phyloP scores from a whole-genome alignment of 2,797 vertebrate species.

The Pampus argenteus region DNA sequence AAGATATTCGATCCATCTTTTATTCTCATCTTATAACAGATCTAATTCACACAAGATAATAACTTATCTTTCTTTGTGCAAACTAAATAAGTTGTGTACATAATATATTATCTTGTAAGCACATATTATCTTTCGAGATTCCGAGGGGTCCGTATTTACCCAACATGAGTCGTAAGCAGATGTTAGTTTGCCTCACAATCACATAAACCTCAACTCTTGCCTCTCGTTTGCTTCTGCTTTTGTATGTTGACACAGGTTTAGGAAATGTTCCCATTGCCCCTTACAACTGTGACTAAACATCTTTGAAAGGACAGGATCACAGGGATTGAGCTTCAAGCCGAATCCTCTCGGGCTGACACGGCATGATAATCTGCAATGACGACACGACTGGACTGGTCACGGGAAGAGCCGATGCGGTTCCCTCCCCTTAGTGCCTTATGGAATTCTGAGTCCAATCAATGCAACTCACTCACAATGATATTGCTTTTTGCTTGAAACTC shows the following conservation, averaged over 20 bases:
- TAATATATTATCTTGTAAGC: no score
- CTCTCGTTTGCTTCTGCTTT: slow-evolving; percentile 37
- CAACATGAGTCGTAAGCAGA: background rate
- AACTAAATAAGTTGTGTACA: no score
- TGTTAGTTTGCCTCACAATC: background rate
- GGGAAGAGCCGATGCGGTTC: slow-evolving; percentile 88
- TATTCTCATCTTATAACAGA: background rate
- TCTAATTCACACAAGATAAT: background rate
- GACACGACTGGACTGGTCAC: slow-evolving; percentile 95
- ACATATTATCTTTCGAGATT: no score
- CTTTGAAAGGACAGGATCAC: slow-evolving; percentile 71
- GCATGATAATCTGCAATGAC: slow-evolving; percentile 91
- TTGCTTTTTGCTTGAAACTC: slow-evolving; percentile 93
- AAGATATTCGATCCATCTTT: background rate
- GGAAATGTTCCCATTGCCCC: slow-evolving; percentile 69
- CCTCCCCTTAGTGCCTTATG: slow-evolving; percentile 99
- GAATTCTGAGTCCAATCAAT: slow-evolving; percentile 97
- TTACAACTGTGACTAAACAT: slow-evolving; percentile 81
- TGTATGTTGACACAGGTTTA: slow-evolving; percentile 71
- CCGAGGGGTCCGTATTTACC: background rate
- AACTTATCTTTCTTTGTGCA: no score
- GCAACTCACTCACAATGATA: slow-evolving; percentile 95
- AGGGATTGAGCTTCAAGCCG: slow-evolving; percentile 69
- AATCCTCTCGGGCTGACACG: slow-evolving; percentile 85
- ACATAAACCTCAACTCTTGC: slow-evolving; percentile 13